Conservation (phyloP, 2,113 vertebrate genomes). For the Myotis brandtii region DNA sequence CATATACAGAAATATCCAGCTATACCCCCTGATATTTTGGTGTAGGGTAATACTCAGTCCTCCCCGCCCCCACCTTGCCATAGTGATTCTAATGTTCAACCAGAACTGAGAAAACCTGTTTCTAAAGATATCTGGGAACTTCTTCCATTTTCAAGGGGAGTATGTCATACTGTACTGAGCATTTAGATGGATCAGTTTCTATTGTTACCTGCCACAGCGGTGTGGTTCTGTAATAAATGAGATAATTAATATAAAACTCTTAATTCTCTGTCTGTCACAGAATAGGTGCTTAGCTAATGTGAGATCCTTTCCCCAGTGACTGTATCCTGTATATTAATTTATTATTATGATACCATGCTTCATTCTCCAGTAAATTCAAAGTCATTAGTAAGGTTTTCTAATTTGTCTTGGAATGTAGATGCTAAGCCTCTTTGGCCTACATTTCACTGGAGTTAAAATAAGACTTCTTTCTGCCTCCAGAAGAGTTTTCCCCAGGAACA, state of each 20-base stretch:
- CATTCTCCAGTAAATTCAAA: not conserved
- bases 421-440: not conserved
- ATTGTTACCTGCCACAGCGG: not conserved
- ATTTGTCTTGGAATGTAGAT: slow-evolving; percentile 2
- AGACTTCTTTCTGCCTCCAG: slow-evolving; percentile 9
- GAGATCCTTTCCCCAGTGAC: not conserved
- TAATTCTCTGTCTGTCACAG: slow-evolving; percentile 1
- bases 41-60: not conserved
- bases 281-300: not conserved
- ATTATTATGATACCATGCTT: not conserved
- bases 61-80: not conserved
- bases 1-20: not conserved
- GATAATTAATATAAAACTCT: not conserved
- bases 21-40: not conserved
- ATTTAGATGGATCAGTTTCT: slow-evolving; percentile 8
- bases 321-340: not conserved
- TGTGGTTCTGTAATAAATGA: slow-evolving; percentile 7
- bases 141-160: not conserved
- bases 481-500: slow-evolving; percentile 20
- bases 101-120: not conserved
- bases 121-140: not conserved
- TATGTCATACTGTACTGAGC: not conserved
- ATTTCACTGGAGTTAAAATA: not conserved
- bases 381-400: not conserved
- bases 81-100: not conserved